Conservation (phyloP, 2,888 invertebrate species). For the Cheilosia pagana region DNA sequence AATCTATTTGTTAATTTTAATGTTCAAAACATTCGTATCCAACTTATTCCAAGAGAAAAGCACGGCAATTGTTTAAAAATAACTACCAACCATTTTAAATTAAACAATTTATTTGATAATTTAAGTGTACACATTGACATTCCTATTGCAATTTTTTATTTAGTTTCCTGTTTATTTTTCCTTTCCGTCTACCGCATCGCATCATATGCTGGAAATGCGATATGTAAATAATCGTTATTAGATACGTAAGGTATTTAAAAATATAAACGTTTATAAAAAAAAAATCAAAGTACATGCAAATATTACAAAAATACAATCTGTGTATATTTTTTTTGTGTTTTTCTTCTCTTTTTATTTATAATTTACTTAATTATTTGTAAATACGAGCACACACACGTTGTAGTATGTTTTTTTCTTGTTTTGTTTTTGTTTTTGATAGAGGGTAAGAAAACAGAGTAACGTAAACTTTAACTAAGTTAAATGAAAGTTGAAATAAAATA, state of each 20-base stretch:
- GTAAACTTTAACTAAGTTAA: slow-evolving; percentile 59
- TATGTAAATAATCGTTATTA: slow-evolving; percentile 68
- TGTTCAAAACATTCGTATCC: too few relatives aligned
- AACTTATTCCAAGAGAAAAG: too few relatives aligned
- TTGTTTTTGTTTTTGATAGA: slow-evolving; percentile 4
- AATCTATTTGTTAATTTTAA: too few relatives aligned
- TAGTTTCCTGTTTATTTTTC: slow-evolving; percentile 25
- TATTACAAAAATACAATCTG: slow-evolving; percentile 73
- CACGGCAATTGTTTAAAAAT: not conserved
- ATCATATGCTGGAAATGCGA: slow-evolving; percentile 65
- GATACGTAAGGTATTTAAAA: slow-evolving; percentile 55
- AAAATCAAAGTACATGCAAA: slow-evolving; percentile 67
- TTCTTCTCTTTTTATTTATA: slow-evolving; percentile 24
- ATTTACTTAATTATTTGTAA: slow-evolving; percentile 52
- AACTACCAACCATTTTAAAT: slow-evolving; percentile 38
- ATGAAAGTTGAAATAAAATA: slow-evolving; percentile 42
- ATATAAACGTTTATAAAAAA: slow-evolving; percentile 55
- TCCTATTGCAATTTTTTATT: slow-evolving; percentile 58
- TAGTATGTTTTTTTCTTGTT: slow-evolving; percentile 45
- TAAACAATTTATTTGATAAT: slow-evolving; percentile 73
- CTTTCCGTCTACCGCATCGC: slow-evolving; percentile 55
- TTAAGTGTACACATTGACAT: slow-evolving; percentile 72
- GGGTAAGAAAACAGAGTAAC: slow-evolving; percentile 15
- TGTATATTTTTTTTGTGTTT: slow-evolving; percentile 23
- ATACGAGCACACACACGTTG: slow-evolving; percentile 59